A percentile compares a stretch with the other conserved stretches of the same genome.
These are phyloP conservation scores for Scortum barcoo DNA, from an alignment of 2,113 vertebrate genomes.

Conservation along the genomic window DNA sequence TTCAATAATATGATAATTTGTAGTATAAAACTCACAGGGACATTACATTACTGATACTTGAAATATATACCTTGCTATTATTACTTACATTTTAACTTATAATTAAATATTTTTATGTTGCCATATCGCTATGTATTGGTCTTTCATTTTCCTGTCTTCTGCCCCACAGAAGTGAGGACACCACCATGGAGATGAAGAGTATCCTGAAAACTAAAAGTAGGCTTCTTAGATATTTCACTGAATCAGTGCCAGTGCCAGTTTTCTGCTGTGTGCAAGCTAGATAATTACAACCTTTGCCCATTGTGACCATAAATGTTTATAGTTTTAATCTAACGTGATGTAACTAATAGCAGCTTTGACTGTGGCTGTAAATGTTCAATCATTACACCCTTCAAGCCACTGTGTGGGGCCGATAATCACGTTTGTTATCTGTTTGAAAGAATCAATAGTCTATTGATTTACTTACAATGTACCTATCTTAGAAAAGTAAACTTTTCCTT, in stretches of 20 bases:
- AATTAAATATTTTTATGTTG: not conserved
- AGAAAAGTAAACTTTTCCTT: too few relatives aligned
- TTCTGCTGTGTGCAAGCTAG: not conserved
- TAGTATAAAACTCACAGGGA: too few relatives aligned
- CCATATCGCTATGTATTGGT: too few relatives aligned
- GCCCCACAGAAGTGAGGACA: constrained; percentile 18
- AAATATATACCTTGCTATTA: not conserved
- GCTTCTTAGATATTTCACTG: not conserved
- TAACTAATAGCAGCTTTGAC: not conserved
- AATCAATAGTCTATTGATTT: not conserved
- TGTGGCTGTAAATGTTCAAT: not conserved
- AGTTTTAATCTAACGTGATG: not conserved
- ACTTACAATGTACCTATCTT: too few relatives aligned
- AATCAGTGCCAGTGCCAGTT: not conserved
- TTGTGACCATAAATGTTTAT: not conserved
- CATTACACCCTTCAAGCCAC: not conserved
- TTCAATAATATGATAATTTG: not conserved
- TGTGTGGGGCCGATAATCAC: not conserved
- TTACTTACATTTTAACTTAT: not conserved
- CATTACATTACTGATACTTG: not conserved
- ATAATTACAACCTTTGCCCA: not conserved
- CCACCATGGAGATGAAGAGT: constrained; percentile 67
- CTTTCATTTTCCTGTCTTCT: not conserved
- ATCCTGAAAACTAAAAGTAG: constrained; percentile 80
- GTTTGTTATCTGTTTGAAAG: not conserved